Percentiles rank a stretch among this genome's conserved stretches.
phyloP scores from a whole-genome alignment of 2,888 invertebrate genomes.

The Acleris literana region DNA sequence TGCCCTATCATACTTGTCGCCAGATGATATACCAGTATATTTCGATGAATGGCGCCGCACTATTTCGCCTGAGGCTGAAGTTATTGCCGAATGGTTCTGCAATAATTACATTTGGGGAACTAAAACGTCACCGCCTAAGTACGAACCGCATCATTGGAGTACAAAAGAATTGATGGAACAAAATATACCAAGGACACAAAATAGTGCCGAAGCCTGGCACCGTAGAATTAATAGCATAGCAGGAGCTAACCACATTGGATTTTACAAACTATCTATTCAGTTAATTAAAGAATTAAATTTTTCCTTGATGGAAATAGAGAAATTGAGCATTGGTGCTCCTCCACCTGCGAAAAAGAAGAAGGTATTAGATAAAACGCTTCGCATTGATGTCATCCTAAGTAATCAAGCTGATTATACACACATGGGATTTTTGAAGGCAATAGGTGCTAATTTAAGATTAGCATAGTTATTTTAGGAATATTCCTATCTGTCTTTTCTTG shows the following conservation, averaged over 20 bases:
- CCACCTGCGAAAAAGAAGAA: background rate
- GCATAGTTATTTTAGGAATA: too few relatives aligned
- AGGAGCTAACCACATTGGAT: slow-evolving; percentile 14
- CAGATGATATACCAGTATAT: slow-evolving; percentile 16
- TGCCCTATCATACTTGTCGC: slow-evolving; percentile 17
- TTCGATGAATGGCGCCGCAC: slow-evolving; percentile 17
- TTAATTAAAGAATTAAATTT: slow-evolving; percentile 10
- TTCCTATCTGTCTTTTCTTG: too few relatives aligned
- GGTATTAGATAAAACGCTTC: slow-evolving; percentile 2
- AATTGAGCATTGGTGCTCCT: too few relatives aligned
- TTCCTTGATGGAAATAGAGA: background rate
- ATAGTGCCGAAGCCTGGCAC: slow-evolving; percentile 24
- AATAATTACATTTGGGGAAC: slow-evolving; percentile 13
- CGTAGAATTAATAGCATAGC: slow-evolving; percentile 10
- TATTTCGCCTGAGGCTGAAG: slow-evolving; percentile 19
- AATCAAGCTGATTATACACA: background rate
- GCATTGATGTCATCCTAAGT: slow-evolving; percentile 2
- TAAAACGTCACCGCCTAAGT: background rate
- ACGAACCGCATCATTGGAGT: slow-evolving; percentile 8
- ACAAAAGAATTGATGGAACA: slow-evolving; percentile 10
- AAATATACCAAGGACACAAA: slow-evolving; percentile 29
- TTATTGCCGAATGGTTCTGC: slow-evolving; percentile 12
- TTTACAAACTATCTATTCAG: slow-evolving; percentile 10
- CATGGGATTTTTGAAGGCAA: background rate
- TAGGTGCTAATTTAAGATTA: too few relatives aligned